Evolutionary conservation across 2,888 invertebrate species (phyloP), one percentile per base, ranked within the genome.

Genomic region (Drosophila picticornis): DNA sequence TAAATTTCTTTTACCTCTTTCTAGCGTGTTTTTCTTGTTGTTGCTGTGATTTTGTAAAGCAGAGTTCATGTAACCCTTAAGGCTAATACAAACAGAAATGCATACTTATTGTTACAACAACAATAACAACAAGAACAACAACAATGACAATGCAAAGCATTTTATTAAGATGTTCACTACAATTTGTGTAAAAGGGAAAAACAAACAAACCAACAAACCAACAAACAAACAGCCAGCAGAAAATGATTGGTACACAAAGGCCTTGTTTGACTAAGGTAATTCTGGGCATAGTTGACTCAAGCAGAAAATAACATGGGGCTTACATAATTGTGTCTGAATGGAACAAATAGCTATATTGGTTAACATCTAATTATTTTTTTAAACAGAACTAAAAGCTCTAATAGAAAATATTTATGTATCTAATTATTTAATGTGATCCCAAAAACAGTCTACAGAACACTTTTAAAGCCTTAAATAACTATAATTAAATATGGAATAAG

Each of bases 11-110:
- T 78, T 64, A 34, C 77, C 75, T 59, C 74, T 71, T 75, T 51
- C 61, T 43, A 48, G 31, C 32, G 29, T 52, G 13, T 36, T 40
- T 53, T 50, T 51, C 25, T 71, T 66, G 38, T 64, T 64, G 40
- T 62, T 74, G 58, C 60, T 69, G 60, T 51, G 53, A 50, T 61
- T 60, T 55, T 53, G 53, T 51, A 59, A 61, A 71, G 62, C 75
- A 83, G 60, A 78, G 81, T 70, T 83, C 72, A 75, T 81, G 78
- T 69, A 71, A 74, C 77, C 77, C 83, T 73, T 74, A 72, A 55
- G 80, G 82, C 82, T 77, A 83, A 83, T 80, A 80, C 57, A 56
- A 36, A 52, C 29, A 51, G 69, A 72, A 76, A 84, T 78, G 83
- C 75, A 67, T 72, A 77, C 72, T 73, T 73, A 77, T 52, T 52